Evolutionary conservation across 2,113 vertebrate genomes (phyloP).

Genomic region (Calyptomena viridis): DNA sequence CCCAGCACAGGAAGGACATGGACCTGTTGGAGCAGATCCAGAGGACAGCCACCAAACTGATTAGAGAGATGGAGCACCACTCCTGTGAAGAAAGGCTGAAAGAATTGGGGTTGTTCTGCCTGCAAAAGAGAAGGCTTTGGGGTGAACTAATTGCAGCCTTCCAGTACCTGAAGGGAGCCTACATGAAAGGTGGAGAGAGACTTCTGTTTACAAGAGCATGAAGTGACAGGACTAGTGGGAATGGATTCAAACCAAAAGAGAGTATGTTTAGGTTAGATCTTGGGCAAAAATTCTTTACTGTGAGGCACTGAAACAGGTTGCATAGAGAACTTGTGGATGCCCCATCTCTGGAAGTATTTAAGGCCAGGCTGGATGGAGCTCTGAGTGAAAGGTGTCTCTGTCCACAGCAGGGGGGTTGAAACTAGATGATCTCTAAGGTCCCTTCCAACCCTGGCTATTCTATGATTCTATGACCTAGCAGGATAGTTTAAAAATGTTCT

Average conservation of each 20-base stretch:
- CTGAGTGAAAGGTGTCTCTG: not conserved
- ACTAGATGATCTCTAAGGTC: not conserved
- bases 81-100: not conserved
- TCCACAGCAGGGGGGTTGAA: not conserved
- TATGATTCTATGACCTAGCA: not conserved
- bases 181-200: not conserved
- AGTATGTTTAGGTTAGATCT: not conserved
- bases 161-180: not conserved
- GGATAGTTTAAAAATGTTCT: not conserved
- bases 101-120: not conserved
- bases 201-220: not conserved
- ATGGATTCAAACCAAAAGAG: not conserved
- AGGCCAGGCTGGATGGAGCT: not conserved
- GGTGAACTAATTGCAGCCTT: not conserved
- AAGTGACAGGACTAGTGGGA: not conserved
- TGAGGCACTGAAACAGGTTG: not conserved
- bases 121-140: not conserved
- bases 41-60: not conserved
- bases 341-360: not conserved
- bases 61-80: not conserved
- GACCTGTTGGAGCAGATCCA: not conserved
- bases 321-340: not conserved
- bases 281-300: not conserved
- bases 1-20: not conserved
- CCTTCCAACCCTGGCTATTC: not conserved